Base-by-base conservation (phyloP, 2,113 vertebrate species). In the Corythornis vintsioides region DNA sequence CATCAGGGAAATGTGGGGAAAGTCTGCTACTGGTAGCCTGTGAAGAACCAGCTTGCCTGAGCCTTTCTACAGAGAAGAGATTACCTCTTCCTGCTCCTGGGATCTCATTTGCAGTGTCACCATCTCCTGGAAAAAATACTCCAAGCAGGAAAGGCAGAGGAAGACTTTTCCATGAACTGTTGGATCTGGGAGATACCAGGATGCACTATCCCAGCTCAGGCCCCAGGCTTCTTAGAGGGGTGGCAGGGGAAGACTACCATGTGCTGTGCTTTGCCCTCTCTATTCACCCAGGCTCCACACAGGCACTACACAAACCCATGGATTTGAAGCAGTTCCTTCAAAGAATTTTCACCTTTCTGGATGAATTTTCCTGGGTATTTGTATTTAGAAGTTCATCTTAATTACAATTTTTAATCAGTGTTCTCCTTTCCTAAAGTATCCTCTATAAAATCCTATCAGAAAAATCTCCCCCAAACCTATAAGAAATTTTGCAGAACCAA, bases 281-380 rank as follows among this genome's bases (percentile, higher is more conserved):
- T 77, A 11, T 26, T 31, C 13, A 40, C 9, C 7, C 14, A 42
- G 29, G 29, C 5, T 79, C 35, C 4, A 2, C 55, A n/a, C 10
- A 14, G 29, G 8, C 15, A 73, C 14, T 48, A 45, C 18, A 35
- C 24, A 0, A 0, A 5, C 20, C 2, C 0, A 12, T 26, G 57
- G 7, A 53, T 87, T 87, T 48, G 38, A 74, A 89, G 43, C 17
- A 38, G 25, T 35, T 83, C 59, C 26, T 90, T 72, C 72, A 65
- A 69, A 90, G 15, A 9, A 61, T 67, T 74, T 83, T 45, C 67
- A 59, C 16, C 0, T 48, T 75, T 80, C 43, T 47, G 56, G 26
- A 25, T 26, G 0, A 57, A 57, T 65, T 69, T 83, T 13, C 14
- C 28, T 40, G 22, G 40, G 20, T 26, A 7, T 7, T 56, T 87